A percentile compares a stretch with the other conserved stretches of the same genome.
Evolutionary conservation across 1,140 invertebrate species (phyloP).

Genomic region (Drosophila nasuta): DNA sequence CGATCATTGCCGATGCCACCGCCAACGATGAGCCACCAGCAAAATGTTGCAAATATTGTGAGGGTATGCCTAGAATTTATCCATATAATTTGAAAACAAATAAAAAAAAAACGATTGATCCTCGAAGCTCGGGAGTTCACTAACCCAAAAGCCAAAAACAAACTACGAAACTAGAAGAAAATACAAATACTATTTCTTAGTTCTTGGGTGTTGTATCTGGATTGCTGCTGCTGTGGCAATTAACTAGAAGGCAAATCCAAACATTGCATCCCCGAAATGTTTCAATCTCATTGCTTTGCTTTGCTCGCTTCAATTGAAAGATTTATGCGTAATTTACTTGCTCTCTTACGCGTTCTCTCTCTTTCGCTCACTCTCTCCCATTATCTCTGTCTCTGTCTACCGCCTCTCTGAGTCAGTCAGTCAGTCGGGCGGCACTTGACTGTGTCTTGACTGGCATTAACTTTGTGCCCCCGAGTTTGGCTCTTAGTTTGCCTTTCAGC

Average conservation of each 20-base stretch:
- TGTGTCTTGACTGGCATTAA: conserved; percentile 72
- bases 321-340: conserved; percentile 73
- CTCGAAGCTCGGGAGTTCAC: conserved; percentile 55
- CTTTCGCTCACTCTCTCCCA: conserved; percentile 5
- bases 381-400: neutral
- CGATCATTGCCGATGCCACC: conserved; percentile 84
- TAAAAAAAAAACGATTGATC: neutral
- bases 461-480: conserved; percentile 61
- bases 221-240: conserved; percentile 54
- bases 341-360: conserved; percentile 1
- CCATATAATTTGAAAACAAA: conserved; percentile 14
- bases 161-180: neutral
- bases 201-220: conserved; percentile 2
- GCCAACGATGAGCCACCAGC: conserved; percentile 84
- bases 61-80: conserved; percentile 83
- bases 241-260: conserved; percentile 73
- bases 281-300: conserved; percentile 21
- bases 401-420: conserved; percentile 18
- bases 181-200: conserved; percentile 22
- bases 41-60: conserved; percentile 85
- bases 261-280: conserved; percentile 46
- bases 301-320: conserved; percentile 65
- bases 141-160: conserved; percentile 50
- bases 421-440: conserved; percentile 57
- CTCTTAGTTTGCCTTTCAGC: conserved; percentile 38